phyloP scores from a whole-genome alignment of 2,113 vertebrate species.

The Carlito syrichta region DNA sequence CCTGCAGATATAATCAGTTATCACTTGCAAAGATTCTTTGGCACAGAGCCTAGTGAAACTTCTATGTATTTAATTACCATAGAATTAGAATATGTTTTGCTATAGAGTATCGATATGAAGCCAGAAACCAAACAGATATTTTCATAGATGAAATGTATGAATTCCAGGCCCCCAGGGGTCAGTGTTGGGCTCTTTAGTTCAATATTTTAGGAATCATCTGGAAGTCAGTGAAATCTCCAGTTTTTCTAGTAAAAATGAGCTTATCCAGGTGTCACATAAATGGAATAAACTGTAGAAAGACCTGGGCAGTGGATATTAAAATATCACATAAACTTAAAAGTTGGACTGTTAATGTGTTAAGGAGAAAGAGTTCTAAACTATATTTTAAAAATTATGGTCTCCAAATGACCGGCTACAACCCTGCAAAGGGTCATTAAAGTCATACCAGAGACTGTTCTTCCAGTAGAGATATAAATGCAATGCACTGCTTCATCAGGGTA shows the following conservation, averaged over 20 bases:
- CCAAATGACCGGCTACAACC: background rate
- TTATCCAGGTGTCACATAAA: background rate
- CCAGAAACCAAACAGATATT: background rate
- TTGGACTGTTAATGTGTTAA: background rate
- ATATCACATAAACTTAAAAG: background rate
- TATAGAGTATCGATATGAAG: background rate
- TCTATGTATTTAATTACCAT: constrained; percentile 12
- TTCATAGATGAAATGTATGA: background rate
- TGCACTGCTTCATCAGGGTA: background rate
- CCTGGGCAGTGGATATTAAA: background rate
- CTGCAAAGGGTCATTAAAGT: background rate
- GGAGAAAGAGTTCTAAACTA: background rate
- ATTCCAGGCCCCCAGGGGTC: background rate
- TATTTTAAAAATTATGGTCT: background rate
- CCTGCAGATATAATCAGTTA: background rate
- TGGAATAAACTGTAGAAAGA: background rate
- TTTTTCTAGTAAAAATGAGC: background rate
- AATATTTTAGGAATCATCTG: background rate
- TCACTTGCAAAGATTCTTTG: background rate
- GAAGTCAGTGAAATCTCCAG: background rate
- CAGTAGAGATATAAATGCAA: background rate
- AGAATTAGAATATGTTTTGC: background rate
- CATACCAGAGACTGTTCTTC: background rate
- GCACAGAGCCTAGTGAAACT: background rate
- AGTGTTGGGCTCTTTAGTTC: background rate